These are phyloP conservation scores for Epistrophe eligans DNA, from an alignment of 2,888 invertebrate species.

Conservation along the genomic window DNA sequence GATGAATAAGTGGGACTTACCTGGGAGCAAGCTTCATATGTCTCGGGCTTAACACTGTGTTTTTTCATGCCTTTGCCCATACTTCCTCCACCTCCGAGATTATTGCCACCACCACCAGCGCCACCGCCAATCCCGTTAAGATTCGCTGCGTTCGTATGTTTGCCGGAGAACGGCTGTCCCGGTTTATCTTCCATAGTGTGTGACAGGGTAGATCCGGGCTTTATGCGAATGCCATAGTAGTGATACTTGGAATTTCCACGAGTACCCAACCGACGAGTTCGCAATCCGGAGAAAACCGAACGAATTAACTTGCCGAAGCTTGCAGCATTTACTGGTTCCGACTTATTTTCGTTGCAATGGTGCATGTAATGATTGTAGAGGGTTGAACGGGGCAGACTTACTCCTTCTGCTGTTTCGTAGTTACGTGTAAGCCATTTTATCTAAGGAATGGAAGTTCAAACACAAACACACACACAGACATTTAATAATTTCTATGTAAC, in stretches of 20 bases:
- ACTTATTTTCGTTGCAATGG: conserved; percentile 95
- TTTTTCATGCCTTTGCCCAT: conserved; percentile 79
- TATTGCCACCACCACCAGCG: conserved; percentile 36
- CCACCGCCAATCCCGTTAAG: conserved; percentile 49
- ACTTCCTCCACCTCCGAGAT: conserved; percentile 47
- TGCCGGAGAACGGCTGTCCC: conserved; percentile 76
- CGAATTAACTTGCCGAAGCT: conserved; percentile 99
- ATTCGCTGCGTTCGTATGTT: conserved; percentile 62
- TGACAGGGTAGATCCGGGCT: conserved; percentile 91
- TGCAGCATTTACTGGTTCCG: conserved; percentile 99
- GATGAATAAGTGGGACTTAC: conserved; percentile 76
- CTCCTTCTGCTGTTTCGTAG: conserved; percentile 98
- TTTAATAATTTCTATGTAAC: neutral
- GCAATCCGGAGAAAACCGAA: conserved; percentile 97
- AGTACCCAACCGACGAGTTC: conserved; percentile 97
- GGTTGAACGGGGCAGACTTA: conserved; percentile 96
- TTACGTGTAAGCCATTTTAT: conserved; percentile 98
- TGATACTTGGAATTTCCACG: conserved; percentile 99
- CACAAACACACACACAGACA: conserved; percentile 8
- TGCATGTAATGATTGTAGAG: conserved; percentile 98
- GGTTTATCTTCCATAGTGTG: conserved; percentile 85
- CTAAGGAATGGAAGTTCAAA: conserved; percentile 82
- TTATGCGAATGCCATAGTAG: conserved; percentile 99
- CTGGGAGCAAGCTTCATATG: conserved; percentile 84
- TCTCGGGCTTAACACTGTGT: conserved; percentile 82